A percentile compares a stretch with the other conserved stretches of the same genome.
These are phyloP conservation scores for Scopus umbretta DNA, from an alignment of 2,113 vertebrate genomes.

Conservation along the genomic window DNA sequence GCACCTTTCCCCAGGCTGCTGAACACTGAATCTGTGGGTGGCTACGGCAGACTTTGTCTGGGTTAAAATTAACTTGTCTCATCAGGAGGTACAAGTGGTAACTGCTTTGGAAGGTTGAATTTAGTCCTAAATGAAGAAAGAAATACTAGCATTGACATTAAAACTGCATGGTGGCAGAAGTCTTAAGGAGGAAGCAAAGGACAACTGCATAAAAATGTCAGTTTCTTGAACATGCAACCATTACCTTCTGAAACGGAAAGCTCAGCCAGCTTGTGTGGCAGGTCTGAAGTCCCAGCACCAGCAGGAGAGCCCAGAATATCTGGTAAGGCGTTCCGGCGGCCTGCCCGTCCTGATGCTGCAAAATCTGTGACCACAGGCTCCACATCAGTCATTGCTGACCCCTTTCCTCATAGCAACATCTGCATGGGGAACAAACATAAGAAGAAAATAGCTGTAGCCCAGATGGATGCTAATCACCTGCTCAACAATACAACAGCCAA, in stretches of 20 bases:
- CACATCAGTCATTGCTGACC: conserved; percentile 85
- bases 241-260: conserved; percentile 80
- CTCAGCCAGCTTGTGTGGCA: conserved; percentile 78
- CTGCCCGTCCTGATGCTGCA: conserved; percentile 80
- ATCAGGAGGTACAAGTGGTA: background rate
- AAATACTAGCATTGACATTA: background rate
- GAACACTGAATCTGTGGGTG: background rate
- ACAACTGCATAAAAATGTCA: background rate
- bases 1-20: background rate
- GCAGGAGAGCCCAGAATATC: conserved; percentile 79
- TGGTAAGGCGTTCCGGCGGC: conserved; percentile 84
- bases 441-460: background rate
- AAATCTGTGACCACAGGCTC: conserved; percentile 81
- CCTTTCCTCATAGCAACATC: conserved; percentile 83
- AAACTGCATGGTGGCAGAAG: background rate
- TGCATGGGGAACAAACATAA: conserved; percentile 33
- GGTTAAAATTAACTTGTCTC: background rate
- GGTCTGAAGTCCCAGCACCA: conserved; percentile 69
- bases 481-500: background rate
- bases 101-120: background rate
- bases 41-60: background rate
- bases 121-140: background rate
- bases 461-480: background rate
- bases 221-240: background rate
- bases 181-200: background rate